Evolutionary conservation across 2,113 vertebrate genomes (phyloP).

Genomic region (Procavia capensis): DNA sequence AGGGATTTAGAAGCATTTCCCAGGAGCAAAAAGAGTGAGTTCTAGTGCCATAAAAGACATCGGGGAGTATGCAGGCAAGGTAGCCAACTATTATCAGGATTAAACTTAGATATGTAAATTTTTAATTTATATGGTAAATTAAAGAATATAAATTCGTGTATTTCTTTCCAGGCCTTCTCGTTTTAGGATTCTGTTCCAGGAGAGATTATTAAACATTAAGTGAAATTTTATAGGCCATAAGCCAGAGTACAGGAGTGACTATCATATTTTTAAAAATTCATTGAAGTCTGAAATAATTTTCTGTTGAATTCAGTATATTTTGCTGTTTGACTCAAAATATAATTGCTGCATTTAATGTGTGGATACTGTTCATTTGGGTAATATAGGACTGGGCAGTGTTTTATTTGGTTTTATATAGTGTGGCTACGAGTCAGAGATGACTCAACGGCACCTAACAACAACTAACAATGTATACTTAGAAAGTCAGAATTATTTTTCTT

Average conservation of each 20-base stretch:
- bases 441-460: neutral
- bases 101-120: slow-evolving; percentile 57
- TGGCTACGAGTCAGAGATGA: neutral
- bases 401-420: neutral
- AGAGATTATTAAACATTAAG: slow-evolving; percentile 49
- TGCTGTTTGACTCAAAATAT: slow-evolving; percentile 16
- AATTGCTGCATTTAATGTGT: neutral
- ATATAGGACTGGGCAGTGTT: neutral
- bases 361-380: neutral
- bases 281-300: slow-evolving; percentile 24
- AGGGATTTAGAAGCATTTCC: slow-evolving; percentile 66
- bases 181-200: slow-evolving; percentile 31
- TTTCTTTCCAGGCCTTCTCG: slow-evolving; percentile 42
- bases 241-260: neutral
- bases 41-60: slow-evolving; percentile 27
- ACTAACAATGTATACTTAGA: neutral
- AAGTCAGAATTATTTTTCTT: neutral
- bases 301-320: slow-evolving; percentile 27
- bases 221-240: slow-evolving; percentile 37
- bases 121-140: slow-evolving; percentile 69
- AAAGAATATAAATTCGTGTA: slow-evolving; percentile 46
- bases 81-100: neutral
- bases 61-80: neutral
- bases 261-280: slow-evolving; percentile 29
- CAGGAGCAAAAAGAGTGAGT: slow-evolving; percentile 35